Base-by-base conservation (phyloP, 2,888 invertebrate genomes). In the Lasioglossum oenotherae region DNA sequence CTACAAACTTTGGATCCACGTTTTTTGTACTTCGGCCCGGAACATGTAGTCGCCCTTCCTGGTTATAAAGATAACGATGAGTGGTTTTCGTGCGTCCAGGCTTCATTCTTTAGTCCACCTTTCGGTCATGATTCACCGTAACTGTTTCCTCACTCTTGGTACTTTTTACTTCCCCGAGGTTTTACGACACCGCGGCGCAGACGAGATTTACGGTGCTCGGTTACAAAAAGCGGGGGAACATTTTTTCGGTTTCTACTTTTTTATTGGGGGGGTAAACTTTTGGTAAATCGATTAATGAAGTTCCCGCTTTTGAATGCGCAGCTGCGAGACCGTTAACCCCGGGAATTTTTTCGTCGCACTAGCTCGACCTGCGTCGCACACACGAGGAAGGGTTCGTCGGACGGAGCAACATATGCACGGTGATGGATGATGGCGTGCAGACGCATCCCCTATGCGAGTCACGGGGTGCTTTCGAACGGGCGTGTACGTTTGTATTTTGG, bases 331-430 rank as follows among this genome's bases (percentile, higher is more conserved):
- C 85, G 82, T 88, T 87, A 84, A 79, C 71, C 71, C 72, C 38
- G 72, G 83, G 89, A 81, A 88, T 74, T 82, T 81, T 84, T 85
- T 73, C 74, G 4, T 74, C 79, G 46, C 71, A 69, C 83, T 71
- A 78, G 72, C 67, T n/a, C 76, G 75, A 81, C 77, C 72, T 72
- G 74, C 41, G 44, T 76, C 74, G 69, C 49, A 16, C 53, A 64
- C 38, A 38, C 23, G 38, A 23, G 69, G 35, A n/a, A 64, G 85
- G 86, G 87, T 90, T 86, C 81, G 81, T 84, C 86, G 85, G 82
- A 89, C 84, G 86, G 87, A 87, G 85, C 88, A 88, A 84, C 92
- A 92, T 92, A 92, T 92, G 92, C 84, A 84, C 73, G 89, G 90
- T 92, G 92, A 92, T 91, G 89, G 90, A 92, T 91, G 89, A 84